These are phyloP conservation scores for Drosophila ezoana DNA, from an alignment of 2,888 invertebrate species.

Conservation along the genomic window DNA sequence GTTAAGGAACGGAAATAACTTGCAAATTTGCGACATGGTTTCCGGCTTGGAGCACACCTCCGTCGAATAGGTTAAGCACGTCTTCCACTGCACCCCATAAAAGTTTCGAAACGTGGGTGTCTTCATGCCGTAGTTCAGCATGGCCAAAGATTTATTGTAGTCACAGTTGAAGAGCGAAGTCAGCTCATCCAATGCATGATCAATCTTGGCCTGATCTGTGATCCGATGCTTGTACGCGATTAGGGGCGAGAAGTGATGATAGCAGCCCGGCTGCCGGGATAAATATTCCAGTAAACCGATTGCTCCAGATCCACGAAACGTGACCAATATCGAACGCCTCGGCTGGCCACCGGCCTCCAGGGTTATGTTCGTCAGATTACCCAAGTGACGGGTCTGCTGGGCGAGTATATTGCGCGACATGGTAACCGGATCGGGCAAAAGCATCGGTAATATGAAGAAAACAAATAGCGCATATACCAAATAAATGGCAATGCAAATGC, in stretches of 20 bases:
- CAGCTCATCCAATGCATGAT: slow-evolving; percentile 37
- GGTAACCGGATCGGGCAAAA: slow-evolving; percentile 58
- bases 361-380: slow-evolving; percentile 44
- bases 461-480: slow-evolving; percentile 50
- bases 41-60: slow-evolving; percentile 49
- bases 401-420: slow-evolving; percentile 40
- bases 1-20: slow-evolving; percentile 61
- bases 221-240: slow-evolving; percentile 31
- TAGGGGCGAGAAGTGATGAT: slow-evolving; percentile 62
- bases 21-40: slow-evolving; percentile 51
- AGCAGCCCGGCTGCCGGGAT: slow-evolving; percentile 58
- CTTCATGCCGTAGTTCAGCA: slow-evolving; percentile 52
- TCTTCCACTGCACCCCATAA: slow-evolving; percentile 55
- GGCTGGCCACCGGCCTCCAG: slow-evolving; percentile 55
- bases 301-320: slow-evolving; percentile 62
- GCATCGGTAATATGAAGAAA: slow-evolving; percentile 58
- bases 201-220: not conserved
- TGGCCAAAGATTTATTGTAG: slow-evolving; percentile 49
- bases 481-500: slow-evolving; percentile 58
- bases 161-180: slow-evolving; percentile 49
- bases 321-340: slow-evolving; percentile 56
- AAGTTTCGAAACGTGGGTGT: slow-evolving; percentile 47
- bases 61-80: slow-evolving; percentile 36
- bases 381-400: slow-evolving; percentile 21
- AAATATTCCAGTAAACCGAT: slow-evolving; percentile 49